Evolutionary conservation across 2,113 vertebrate species (phyloP), one percentile per base, ranked within the genome.

Genomic region (Danionella cerebrum): DNA sequence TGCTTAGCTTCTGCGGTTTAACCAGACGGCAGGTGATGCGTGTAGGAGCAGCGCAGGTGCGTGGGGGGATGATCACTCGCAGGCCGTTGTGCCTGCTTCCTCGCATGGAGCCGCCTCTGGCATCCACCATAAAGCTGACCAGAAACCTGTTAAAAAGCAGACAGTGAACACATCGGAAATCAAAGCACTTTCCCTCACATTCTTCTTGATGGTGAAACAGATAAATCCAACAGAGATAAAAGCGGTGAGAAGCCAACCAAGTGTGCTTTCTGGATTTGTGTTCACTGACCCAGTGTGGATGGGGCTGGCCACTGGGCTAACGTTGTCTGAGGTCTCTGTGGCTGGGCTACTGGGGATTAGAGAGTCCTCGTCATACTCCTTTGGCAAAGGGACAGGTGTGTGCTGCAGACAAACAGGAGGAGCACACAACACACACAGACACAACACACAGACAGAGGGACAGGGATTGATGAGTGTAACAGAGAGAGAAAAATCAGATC

Each of bases 61-160:
- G 87, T 0, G 95, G 94, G 0, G 95, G 96, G 73, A 98, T 92
- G 72, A 97, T 90, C 36, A 98, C 94, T 0, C 94, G 85, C 50
- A 98, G 87, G 11, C 95, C 94, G 0, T 97, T 92, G 78, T 98
- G 95, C 18, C 96, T 89, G 73, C 94, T 97, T 48, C 94, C 96
- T 18, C 94, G 79, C 94, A 98, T 96, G 65, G 95, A 98, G 18
- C 95, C 96, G 0, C 96, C 96, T 0, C 96, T 91, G 12, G 96
- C 96, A 0, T 98, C 96, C 25, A 98, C 96, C 96, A 98, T 98
- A 81, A 98, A 98, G 76, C 95, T 97, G 74, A 98, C 96, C 79
- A 98, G 85, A 81, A 98, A 98, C 74, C 96, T 98, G 79, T 33
- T 18, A 50, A 65, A 19, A 73, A 55, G n/a, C 4, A 65, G 10